phyloP scores from a whole-genome alignment of 2,113 vertebrate genomes.

The Tachycineta bicolor region DNA sequence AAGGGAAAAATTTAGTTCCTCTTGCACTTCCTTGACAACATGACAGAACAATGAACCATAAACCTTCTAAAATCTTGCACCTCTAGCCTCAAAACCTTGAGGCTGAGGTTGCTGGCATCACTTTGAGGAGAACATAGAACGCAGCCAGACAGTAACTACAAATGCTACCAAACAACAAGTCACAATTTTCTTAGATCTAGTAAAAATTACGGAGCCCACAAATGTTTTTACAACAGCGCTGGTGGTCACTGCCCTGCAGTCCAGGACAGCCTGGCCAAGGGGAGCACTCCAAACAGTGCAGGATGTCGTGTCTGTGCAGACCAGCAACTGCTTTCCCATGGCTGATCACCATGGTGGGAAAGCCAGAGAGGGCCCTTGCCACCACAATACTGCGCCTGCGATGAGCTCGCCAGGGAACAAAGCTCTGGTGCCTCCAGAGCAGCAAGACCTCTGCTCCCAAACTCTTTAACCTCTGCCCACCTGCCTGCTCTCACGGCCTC shows the following conservation, averaged over 20 bases:
- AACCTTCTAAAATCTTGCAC: not conserved
- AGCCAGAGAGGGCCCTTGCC: accelerated
- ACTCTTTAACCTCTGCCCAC: accelerated
- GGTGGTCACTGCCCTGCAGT: accelerated
- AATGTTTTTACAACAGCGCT: accelerated
- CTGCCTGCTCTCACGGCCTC: accelerated
- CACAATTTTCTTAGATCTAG: not conserved
- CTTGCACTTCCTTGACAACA: accelerated
- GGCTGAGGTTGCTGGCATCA: not conserved
- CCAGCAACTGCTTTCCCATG: accelerated
- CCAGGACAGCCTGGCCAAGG: not conserved
- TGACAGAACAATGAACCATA: not conserved
- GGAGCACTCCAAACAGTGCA: too few species aligned
- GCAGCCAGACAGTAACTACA: accelerated
- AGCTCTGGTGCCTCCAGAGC: not conserved
- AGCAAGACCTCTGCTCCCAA: not conserved
- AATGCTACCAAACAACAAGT: not conserved
- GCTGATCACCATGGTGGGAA: accelerated
- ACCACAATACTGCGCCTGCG: accelerated
- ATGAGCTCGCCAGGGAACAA: accelerated
- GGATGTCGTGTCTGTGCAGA: accelerated
- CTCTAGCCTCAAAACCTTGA: not conserved
- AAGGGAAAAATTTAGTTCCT: not conserved
- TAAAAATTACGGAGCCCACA: accelerated
- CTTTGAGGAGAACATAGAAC: not conserved